phyloP scores from a whole-genome alignment of 2,888 invertebrate genomes.

The Tenodera sinensis region DNA sequence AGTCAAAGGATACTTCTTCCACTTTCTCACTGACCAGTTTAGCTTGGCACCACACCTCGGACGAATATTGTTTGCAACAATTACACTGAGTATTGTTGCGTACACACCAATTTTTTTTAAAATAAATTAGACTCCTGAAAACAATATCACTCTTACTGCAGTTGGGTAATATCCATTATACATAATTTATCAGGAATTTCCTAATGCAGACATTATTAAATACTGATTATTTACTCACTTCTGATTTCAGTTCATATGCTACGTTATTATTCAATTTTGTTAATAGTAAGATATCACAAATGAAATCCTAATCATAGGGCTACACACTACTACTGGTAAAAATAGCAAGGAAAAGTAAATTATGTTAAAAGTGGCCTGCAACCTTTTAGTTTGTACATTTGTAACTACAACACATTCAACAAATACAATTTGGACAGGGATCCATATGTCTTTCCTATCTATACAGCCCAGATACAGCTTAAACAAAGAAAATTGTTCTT shows the following conservation, averaged over 20 bases:
- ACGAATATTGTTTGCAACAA: constrained; percentile 1
- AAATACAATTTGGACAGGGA: constrained; percentile 10
- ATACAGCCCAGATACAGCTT: not conserved
- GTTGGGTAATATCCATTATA: not conserved
- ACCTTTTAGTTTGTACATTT: constrained; percentile 21
- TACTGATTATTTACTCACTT: not conserved
- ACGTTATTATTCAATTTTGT: not conserved
- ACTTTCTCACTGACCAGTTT: not conserved
- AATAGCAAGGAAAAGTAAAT: not conserved
- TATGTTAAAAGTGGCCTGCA: constrained; percentile 10
- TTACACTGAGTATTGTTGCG: not conserved
- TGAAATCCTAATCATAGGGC: constrained; percentile 3
- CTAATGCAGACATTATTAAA: not conserved
- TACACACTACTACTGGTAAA: constrained; percentile 17
- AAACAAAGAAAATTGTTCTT: not conserved
- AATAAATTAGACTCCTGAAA: not conserved
- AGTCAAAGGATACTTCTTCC: not conserved
- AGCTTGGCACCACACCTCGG: not conserved
- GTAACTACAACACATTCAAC: constrained; percentile 14
- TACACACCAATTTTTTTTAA: not conserved
- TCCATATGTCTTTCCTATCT: not conserved
- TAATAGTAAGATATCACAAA: not conserved
- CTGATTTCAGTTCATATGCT: not conserved
- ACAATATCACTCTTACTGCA: not conserved
- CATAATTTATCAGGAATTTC: not conserved